Evolutionary conservation across 2,113 vertebrate genomes (phyloP).

Genomic region (Tamias sibiricus): DNA sequence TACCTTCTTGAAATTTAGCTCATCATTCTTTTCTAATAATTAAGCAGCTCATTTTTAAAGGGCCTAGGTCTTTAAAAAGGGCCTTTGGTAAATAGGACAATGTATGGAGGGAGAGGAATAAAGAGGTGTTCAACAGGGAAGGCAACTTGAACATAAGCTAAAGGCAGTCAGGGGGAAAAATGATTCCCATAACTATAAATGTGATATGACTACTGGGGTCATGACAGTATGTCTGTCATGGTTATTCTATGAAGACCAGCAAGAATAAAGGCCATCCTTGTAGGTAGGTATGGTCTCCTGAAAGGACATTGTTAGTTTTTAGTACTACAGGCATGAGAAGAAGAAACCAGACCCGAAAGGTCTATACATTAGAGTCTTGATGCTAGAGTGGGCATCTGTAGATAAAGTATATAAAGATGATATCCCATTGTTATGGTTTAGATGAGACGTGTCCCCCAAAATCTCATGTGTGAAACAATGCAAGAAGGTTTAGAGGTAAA

Average conservation of each 20-base stretch:
- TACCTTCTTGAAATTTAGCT: constrained; percentile 5
- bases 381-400: not conserved
- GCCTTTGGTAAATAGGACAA: no score
- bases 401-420: not conserved
- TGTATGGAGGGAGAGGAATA: not conserved
- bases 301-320: not conserved
- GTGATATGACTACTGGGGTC: not conserved
- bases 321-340: not conserved
- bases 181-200: not conserved
- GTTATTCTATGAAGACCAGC: not conserved
- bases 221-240: not conserved
- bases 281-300: not conserved
- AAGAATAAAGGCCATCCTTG: not conserved
- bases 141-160: not conserved
- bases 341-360: not conserved
- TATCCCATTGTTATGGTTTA: no score
- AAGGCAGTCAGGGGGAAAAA: not conserved
- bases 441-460: no score
- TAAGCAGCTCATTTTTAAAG: not conserved
- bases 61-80: not conserved
- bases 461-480: no score
- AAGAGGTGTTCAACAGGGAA: not conserved
- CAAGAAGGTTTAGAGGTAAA: no score
- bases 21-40: constrained; percentile 31
- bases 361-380: not conserved